Evolutionary conservation across 2,113 vertebrate genomes (phyloP).

Genomic region (Tricholaema leucomelas): DNA sequence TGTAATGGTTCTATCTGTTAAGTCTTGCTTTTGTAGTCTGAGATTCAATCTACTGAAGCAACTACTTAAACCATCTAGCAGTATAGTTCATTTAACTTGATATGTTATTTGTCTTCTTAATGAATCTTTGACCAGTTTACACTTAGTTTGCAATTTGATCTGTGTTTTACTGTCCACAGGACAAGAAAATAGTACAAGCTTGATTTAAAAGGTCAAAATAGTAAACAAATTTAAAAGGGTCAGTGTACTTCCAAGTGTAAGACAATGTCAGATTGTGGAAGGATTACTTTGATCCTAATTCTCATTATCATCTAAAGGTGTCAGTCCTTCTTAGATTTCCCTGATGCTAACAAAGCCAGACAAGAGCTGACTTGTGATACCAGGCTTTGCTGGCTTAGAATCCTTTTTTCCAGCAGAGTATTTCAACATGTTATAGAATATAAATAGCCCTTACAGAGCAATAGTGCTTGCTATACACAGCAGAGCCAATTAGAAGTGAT

Average conservation of each 20-base stretch:
- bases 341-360: conserved; percentile 68
- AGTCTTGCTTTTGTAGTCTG: conserved; percentile 34
- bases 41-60: conserved; percentile 59
- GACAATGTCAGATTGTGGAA: conserved; percentile 46
- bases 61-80: conserved; percentile 33
- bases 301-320: conserved; percentile 45
- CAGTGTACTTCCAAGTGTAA: conserved; percentile 53
- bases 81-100: conserved; percentile 34
- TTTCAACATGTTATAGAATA: conserved; percentile 37
- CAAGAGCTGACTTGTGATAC: conserved; percentile 50
- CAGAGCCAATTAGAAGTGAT: conserved; percentile 39
- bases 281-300: conserved; percentile 69
- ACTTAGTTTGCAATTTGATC: conserved; percentile 14
- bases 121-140: conserved; percentile 63
- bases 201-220: conserved; percentile 62
- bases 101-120: conserved; percentile 51
- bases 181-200: conserved; percentile 12
- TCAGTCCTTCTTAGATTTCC: conserved; percentile 39
- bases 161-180: conserved; percentile 33
- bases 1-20: neutral
- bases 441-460: conserved; percentile 36
- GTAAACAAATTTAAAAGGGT: conserved; percentile 70
- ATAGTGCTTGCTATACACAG: neutral
- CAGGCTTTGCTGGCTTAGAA: neutral
- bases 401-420: conserved; percentile 20